Percentiles rank a stretch among this genome's conserved stretches.
These are phyloP conservation scores for Cichlasoma orientale DNA, from an alignment of 2,797 vertebrate species.

Conservation along the genomic window DNA sequence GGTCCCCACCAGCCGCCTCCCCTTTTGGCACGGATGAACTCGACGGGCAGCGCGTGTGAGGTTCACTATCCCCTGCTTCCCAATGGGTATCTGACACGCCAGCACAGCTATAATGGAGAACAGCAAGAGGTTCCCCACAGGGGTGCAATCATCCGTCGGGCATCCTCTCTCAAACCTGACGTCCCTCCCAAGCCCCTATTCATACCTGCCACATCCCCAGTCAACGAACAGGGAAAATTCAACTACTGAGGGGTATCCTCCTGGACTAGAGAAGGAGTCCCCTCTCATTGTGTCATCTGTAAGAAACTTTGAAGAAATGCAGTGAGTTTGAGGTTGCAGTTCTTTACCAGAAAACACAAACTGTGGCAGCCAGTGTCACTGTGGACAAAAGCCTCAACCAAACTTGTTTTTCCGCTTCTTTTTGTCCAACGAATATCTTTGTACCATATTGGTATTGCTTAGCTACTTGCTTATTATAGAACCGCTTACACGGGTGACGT, in stretches of 20 bases:
- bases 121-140: constrained; percentile 80
- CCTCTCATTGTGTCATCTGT: constrained; percentile 35
- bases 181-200: constrained; percentile 82
- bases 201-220: constrained; percentile 83
- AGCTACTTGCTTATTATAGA: constrained; percentile 81
- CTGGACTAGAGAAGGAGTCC: constrained; percentile 49
- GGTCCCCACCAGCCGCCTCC: constrained; percentile 81
- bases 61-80: constrained; percentile 84
- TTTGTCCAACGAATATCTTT: constrained; percentile 82
- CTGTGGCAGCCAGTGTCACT: constrained; percentile 68
- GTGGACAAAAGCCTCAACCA: constrained; percentile 78
- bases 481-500: constrained; percentile 73
- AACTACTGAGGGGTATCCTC: constrained; percentile 82
- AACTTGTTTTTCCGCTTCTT: constrained; percentile 64
- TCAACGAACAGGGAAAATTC: constrained; percentile 83
- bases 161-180: constrained; percentile 84
- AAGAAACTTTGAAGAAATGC: constrained; percentile 53
- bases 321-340: constrained; percentile 53
- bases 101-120: constrained; percentile 84
- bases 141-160: constrained; percentile 84
- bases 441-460: constrained; percentile 91
- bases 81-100: constrained; percentile 82
- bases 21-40: constrained; percentile 87
- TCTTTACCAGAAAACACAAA: constrained; percentile 33
- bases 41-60: constrained; percentile 82